Conservation (phyloP, 2,797 vertebrate genomes). For the Lateolabrax maculatus region DNA sequence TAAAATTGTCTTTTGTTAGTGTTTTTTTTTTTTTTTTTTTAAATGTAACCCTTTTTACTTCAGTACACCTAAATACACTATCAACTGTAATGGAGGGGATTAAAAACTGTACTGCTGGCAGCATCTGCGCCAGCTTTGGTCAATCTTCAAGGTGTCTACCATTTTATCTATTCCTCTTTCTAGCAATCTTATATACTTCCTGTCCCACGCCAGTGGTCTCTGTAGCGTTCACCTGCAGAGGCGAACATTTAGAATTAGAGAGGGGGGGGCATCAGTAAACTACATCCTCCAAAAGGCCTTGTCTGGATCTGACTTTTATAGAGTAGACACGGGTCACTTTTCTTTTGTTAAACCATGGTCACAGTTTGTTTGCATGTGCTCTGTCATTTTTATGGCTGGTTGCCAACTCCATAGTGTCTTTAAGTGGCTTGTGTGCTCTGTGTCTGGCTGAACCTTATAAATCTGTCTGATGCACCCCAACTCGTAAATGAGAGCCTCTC, state of each 20-base stretch:
- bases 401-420: constrained; percentile 68
- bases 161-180: constrained; percentile 21
- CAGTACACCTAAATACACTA: neutral
- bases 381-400: constrained; percentile 72
- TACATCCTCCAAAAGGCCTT: constrained; percentile 42
- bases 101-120: neutral
- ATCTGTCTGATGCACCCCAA: constrained; percentile 56
- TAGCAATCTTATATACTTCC: constrained; percentile 1
- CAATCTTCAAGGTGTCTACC: constrained; percentile 1
- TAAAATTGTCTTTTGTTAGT: too few relatives aligned
- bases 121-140: neutral
- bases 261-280: constrained; percentile 41
- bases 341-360: constrained; percentile 56
- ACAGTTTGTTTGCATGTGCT: constrained; percentile 56
- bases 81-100: neutral
- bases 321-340: constrained; percentile 53
- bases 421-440: constrained; percentile 66
- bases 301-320: constrained; percentile 69
- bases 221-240: constrained; percentile 21
- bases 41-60: neutral
- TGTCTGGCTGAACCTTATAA: constrained; percentile 69
- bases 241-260: constrained; percentile 18
- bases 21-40: too few relatives aligned
- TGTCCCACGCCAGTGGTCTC: neutral
- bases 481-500: constrained; percentile 39